Conservation (phyloP, 2,888 invertebrate species). For the Stenotaenia linearis region DNA sequence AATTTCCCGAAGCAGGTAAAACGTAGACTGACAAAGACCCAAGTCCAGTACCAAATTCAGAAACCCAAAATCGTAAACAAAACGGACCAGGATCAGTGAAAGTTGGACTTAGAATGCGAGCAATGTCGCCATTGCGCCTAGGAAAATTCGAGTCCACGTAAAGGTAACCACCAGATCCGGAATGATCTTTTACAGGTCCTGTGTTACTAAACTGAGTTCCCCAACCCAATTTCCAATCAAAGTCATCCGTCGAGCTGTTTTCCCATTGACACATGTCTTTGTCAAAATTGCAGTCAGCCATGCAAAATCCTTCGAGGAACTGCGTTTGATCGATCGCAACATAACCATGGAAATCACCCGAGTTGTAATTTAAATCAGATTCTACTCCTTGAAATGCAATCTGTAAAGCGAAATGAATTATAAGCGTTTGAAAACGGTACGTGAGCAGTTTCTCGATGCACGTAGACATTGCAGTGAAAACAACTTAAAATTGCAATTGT, state of each 20-base stretch:
- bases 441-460: too few relatives aligned
- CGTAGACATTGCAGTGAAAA: neutral
- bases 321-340: conserved; percentile 27
- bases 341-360: conserved; percentile 2
- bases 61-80: conserved; percentile 35
- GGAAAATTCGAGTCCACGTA: conserved; percentile 43
- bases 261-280: conserved; percentile 38
- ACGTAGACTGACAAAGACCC: conserved; percentile 30
- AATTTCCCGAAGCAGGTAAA: neutral
- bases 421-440: too few relatives aligned
- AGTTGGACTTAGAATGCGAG: conserved; percentile 42
- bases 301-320: conserved; percentile 3
- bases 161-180: conserved; percentile 43
- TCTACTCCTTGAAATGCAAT: conserved; percentile 24
- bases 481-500: neutral
- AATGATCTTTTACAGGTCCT: conserved; percentile 45
- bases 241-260: conserved; percentile 40
- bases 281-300: conserved; percentile 39
- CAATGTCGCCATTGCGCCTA: conserved; percentile 41
- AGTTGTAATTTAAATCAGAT: neutral
- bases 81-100: conserved; percentile 33
- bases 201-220: conserved; percentile 42
- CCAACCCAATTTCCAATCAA: conserved; percentile 43
- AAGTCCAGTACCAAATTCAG: conserved; percentile 34
- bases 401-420: too few relatives aligned